phyloP scores from a whole-genome alignment of 1,140 invertebrate species.

The Pemphigus obesinymphae region DNA sequence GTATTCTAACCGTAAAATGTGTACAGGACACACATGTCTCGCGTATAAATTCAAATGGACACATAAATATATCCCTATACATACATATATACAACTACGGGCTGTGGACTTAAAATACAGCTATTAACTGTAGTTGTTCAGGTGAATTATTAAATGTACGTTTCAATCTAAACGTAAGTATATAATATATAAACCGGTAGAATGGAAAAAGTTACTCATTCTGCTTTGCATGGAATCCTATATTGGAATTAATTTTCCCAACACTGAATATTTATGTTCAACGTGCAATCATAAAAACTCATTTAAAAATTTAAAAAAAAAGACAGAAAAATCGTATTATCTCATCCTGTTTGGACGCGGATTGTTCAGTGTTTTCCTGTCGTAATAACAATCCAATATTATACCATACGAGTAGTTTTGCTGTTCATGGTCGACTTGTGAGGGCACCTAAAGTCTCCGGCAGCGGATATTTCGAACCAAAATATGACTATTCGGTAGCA shows the following conservation, averaged over 20 bases:
- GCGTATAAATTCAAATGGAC: background rate
- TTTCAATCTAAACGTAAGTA: background rate
- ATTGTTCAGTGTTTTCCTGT: background rate
- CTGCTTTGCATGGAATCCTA: background rate
- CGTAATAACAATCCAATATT: background rate
- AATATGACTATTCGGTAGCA: background rate
- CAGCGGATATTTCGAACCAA: background rate
- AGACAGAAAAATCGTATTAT: background rate
- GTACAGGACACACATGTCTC: background rate
- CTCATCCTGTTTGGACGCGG: background rate
- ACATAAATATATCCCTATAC: background rate
- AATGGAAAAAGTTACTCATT: background rate
- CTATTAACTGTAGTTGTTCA: background rate
- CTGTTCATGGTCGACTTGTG: background rate
- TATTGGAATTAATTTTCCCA: slow-evolving; percentile 1
- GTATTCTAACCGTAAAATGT: background rate
- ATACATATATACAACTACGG: background rate
- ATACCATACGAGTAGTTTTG: background rate
- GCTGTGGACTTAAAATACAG: background rate
- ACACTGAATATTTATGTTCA: background rate
- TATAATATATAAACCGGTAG: background rate
- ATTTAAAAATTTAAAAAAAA: background rate
- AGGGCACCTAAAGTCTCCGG: background rate
- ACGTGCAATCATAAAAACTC: background rate
- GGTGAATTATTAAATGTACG: background rate